Conservation (phyloP, 2,888 invertebrate genomes). For the Andrena minutula region DNA sequence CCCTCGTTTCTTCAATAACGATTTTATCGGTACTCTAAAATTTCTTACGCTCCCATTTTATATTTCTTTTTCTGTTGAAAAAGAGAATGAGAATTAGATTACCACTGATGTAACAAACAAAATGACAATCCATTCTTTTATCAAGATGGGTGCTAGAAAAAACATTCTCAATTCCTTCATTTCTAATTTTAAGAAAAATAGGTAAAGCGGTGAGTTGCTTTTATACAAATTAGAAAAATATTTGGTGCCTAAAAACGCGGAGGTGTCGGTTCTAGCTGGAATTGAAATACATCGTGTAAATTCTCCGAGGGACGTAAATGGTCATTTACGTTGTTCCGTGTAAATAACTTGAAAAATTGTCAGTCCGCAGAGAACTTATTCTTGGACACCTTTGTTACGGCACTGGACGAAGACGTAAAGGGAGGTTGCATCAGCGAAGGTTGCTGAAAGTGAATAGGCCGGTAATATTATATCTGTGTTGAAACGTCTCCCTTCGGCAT, state of each 20-base stretch:
- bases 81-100: too few relatives aligned
- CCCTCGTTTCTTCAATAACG: conserved; percentile 31
- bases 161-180: not conserved
- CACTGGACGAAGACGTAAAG: conserved; percentile 52
- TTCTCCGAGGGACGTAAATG: too few relatives aligned
- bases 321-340: not conserved
- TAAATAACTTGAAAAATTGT: not conserved
- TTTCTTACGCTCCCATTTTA: not conserved
- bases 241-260: not conserved
- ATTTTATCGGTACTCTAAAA: conserved; percentile 4
- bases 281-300: too few relatives aligned
- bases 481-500: conserved; percentile 73
- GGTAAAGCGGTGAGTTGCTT: not conserved
- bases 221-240: not conserved
- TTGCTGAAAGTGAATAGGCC: conserved; percentile 75
- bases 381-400: conserved; percentile 34
- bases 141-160: not conserved
- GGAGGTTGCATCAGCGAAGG: conserved; percentile 74
- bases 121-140: not conserved
- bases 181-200: not conserved
- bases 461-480: conserved; percentile 76
- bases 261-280: too few relatives aligned
- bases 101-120: too few relatives aligned
- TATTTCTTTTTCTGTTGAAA: too few relatives aligned
- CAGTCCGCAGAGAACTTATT: not conserved